Evolutionary conservation across 2,888 invertebrate species (phyloP).

Genomic region (Chrysodeixis includens): DNA sequence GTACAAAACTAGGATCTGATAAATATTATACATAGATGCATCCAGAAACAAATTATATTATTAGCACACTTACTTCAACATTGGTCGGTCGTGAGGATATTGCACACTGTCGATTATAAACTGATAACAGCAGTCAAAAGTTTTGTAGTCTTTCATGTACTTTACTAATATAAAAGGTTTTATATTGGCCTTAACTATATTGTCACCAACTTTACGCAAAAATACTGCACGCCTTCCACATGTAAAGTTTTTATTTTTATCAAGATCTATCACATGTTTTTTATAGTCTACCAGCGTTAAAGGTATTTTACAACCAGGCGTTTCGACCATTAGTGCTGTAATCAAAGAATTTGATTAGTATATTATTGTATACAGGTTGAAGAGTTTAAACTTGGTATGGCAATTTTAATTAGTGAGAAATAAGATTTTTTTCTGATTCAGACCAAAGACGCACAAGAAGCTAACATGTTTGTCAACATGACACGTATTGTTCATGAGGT

Average conservation of each 20-base stretch:
- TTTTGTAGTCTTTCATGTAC: slow-evolving; percentile 63
- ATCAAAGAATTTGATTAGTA: slow-evolving; percentile 31
- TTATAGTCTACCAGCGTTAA: slow-evolving; percentile 65
- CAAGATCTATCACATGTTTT: slow-evolving; percentile 50
- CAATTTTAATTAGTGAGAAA: too few relatives aligned
- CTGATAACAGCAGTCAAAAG: slow-evolving; percentile 76
- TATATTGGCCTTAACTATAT: slow-evolving; percentile 69
- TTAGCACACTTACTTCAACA: slow-evolving; percentile 27
- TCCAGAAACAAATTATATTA: too few relatives aligned
- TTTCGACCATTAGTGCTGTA: slow-evolving; percentile 72
- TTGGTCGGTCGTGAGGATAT: slow-evolving; percentile 41
- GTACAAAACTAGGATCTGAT: too few relatives aligned
- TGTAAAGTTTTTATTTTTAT: slow-evolving; percentile 42
- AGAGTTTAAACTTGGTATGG: too few relatives aligned
- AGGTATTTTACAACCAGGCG: slow-evolving; percentile 80
- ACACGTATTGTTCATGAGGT: too few relatives aligned
- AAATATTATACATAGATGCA: too few relatives aligned
- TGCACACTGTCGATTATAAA: slow-evolving; percentile 62
- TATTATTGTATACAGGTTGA: too few relatives aligned
- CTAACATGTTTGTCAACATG: too few relatives aligned
- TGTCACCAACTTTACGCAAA: slow-evolving; percentile 67
- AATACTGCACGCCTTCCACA: slow-evolving; percentile 78
- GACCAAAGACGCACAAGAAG: too few relatives aligned
- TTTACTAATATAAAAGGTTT: slow-evolving; percentile 66
- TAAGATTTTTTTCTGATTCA: too few relatives aligned